Evolutionary conservation across 2,797 vertebrate genomes (phyloP).

Genomic region (Numenius phaeopus): DNA sequence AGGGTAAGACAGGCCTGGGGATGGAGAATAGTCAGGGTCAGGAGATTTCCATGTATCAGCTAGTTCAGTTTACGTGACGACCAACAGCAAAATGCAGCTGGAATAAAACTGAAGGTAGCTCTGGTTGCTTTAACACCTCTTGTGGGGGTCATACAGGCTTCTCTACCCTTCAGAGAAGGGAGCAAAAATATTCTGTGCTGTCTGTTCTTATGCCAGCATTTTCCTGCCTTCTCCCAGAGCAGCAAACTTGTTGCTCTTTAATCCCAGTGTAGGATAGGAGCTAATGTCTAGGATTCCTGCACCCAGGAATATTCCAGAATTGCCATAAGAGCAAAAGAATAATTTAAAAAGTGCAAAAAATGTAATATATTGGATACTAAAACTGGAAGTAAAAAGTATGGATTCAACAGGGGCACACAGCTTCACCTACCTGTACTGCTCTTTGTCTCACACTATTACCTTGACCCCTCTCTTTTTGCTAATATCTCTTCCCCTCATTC

Average conservation of each 20-base stretch:
- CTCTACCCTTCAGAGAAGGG: not conserved
- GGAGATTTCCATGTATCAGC: not conserved
- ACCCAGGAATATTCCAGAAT: not conserved
- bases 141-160: not conserved
- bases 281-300: not conserved
- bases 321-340: not conserved
- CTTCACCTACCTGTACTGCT: not conserved
- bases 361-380: not conserved
- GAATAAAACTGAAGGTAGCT: not conserved
- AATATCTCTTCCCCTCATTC: not conserved
- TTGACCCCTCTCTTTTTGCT: not conserved
- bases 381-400: not conserved
- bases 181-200: not conserved
- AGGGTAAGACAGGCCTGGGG: not conserved
- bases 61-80: not conserved
- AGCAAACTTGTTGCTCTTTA: not conserved
- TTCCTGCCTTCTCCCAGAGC: not conserved
- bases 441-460: not conserved
- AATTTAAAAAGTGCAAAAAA: not conserved
- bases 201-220: slow-evolving; percentile 18
- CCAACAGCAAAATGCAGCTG: not conserved
- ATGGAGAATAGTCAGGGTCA: not conserved
- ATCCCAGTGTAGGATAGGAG: not conserved
- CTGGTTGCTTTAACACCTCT: not conserved
- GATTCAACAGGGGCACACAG: not conserved